Evolutionary conservation across 2,113 vertebrate species (phyloP).

Genomic region (Melanotaenia duboulayi): DNA sequence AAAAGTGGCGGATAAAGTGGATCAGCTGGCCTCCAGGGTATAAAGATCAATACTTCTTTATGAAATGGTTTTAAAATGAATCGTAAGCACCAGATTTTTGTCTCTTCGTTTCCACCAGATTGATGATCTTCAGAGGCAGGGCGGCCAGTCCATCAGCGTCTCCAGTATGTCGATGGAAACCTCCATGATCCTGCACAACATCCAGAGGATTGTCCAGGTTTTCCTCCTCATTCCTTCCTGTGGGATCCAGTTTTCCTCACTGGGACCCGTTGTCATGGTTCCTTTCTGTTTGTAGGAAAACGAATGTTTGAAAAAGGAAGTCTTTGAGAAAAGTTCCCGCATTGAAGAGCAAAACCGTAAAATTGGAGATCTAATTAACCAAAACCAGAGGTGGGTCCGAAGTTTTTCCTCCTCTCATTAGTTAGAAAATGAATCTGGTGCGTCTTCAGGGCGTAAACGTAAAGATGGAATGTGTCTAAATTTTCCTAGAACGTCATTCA

Average conservation of each 20-base stretch:
- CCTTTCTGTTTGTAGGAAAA: constrained; percentile 88
- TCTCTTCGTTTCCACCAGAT: constrained; percentile 78
- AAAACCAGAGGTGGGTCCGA: constrained; percentile 92
- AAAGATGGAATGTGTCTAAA: too few species aligned
- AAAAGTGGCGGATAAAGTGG: constrained; percentile 95
- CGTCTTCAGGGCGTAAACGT: too few species aligned
- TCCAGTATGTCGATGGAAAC: constrained; percentile 93
- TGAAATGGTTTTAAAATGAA: neutral
- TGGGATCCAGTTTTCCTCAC: too few species aligned
- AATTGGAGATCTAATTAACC: constrained; percentile 93
- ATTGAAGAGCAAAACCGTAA: constrained; percentile 97
- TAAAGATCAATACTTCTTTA: neutral
- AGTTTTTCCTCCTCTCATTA: neutral
- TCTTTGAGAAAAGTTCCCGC: constrained; percentile 94
- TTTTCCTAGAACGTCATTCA: too few species aligned
- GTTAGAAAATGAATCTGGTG: too few species aligned
- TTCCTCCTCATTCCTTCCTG: too few species aligned
- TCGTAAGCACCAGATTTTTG: neutral
- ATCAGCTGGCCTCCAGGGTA: constrained; percentile 92
- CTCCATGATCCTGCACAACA: constrained; percentile 94
- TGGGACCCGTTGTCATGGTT: neutral
- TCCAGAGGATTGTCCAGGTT: constrained; percentile 96
- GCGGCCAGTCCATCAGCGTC: constrained; percentile 77
- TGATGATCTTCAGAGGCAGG: constrained; percentile 88
- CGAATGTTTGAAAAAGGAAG: constrained; percentile 94